These are phyloP conservation scores for Ivindomyrus marchei DNA, from an alignment of 2,113 vertebrate species.

Conservation along the genomic window DNA sequence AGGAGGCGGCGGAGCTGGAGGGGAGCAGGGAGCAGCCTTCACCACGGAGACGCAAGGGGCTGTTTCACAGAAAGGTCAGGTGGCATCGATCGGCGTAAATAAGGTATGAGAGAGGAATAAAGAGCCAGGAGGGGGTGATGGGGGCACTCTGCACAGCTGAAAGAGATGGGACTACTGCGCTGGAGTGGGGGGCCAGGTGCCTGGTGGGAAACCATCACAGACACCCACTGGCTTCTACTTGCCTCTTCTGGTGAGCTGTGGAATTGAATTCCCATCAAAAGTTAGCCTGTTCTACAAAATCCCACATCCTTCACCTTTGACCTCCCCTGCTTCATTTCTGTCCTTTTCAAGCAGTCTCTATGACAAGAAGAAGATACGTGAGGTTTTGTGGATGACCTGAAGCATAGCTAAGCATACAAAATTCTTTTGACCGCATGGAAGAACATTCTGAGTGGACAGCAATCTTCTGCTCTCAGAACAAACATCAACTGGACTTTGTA, in stretches of 20 bases:
- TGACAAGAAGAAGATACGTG: background rate
- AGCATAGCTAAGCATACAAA: background rate
- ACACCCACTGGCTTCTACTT: background rate
- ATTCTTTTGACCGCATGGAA: background rate
- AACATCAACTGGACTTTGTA: background rate
- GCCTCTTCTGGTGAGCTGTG: background rate
- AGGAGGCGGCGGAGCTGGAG: background rate
- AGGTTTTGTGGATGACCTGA: background rate
- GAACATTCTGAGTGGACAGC: background rate
- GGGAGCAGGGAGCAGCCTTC: background rate
- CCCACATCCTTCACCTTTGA: background rate
- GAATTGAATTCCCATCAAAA: background rate
- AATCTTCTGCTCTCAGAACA: background rate
- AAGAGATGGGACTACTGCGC: background rate
- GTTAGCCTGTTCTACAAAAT: background rate
- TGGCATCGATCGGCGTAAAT: slow-evolving; percentile 35
- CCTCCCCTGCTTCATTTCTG: background rate
- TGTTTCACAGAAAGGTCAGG: slow-evolving; percentile 29
- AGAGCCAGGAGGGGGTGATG: slow-evolving; percentile 26
- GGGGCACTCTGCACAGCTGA: background rate
- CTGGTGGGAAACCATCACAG: background rate
- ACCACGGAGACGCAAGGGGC: background rate
- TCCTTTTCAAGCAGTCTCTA: background rate
- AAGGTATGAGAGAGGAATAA: slow-evolving; percentile 35
- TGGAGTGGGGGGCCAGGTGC: background rate